phyloP scores from a whole-genome alignment of 2,888 invertebrate species.

The Nebria salina region DNA sequence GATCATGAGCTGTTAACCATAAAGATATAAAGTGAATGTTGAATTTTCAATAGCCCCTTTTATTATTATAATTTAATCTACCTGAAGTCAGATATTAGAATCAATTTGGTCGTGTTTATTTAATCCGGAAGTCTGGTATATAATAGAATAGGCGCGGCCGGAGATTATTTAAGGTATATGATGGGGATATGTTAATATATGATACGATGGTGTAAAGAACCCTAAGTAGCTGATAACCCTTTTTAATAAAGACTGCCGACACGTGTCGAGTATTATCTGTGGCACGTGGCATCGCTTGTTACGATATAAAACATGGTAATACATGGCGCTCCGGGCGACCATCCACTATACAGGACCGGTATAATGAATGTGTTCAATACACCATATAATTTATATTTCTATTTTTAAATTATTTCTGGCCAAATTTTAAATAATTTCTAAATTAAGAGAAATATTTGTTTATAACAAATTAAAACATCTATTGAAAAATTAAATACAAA shows the following conservation, averaged over 20 bases:
- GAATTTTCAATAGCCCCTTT: no score
- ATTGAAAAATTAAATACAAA: neutral
- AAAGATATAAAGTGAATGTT: no score
- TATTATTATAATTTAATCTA: neutral
- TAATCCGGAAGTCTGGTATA: neutral
- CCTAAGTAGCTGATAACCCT: constrained; percentile 60
- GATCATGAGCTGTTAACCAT: no score
- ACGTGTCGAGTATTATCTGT: constrained; percentile 56
- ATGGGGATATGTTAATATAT: constrained; percentile 49
- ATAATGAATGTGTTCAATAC: neutral
- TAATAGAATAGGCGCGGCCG: constrained; percentile 4
- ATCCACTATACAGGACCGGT: constrained; percentile 18
- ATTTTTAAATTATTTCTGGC: no score
- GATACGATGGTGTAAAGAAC: constrained; percentile 53
- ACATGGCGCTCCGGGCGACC: constrained; percentile 47
- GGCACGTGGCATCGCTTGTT: constrained; percentile 58
- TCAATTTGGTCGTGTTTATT: neutral
- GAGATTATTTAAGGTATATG: neutral
- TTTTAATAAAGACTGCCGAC: constrained; percentile 57
- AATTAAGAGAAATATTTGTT: neutral
- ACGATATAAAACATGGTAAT: constrained; percentile 57
- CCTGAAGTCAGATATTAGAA: neutral
- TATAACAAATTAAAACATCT: neutral
- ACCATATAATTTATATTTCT: no score
- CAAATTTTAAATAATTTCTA: neutral